Conservation (phyloP, 2,888 invertebrate genomes). For the Acanthacorydalis orientalis region DNA sequence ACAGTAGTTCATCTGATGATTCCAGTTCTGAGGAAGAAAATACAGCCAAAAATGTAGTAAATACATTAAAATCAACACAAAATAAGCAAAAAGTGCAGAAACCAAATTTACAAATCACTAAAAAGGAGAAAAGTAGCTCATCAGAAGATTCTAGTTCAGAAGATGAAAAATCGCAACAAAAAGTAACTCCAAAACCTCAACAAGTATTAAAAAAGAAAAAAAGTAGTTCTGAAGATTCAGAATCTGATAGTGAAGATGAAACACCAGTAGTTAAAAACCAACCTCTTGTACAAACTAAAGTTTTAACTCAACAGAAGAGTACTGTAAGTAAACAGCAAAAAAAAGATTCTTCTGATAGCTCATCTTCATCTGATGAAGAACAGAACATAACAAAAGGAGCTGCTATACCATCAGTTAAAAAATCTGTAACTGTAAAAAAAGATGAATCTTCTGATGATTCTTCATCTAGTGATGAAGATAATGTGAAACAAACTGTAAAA, state of each 20-base stretch:
- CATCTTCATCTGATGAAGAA: constrained; percentile 10
- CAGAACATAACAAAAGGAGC: constrained; percentile 9
- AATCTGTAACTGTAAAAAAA: constrained; percentile 8
- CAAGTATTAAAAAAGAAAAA: constrained; percentile 18
- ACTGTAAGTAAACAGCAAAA: constrained; percentile 8
- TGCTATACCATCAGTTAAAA: constrained; percentile 9
- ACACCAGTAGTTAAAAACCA: constrained; percentile 9
- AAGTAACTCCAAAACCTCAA: constrained; percentile 17
- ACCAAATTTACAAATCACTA: constrained; percentile 1
- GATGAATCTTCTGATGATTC: constrained; percentile 24
- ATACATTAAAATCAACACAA: background rate
- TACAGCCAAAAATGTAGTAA: constrained; percentile 9
- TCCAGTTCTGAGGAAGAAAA: constrained; percentile 5
- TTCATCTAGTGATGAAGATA: constrained; percentile 21
- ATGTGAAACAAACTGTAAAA: constrained; percentile 15
- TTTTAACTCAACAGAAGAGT: constrained; percentile 6
- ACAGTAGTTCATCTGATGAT: constrained; percentile 5
- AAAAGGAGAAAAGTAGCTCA: constrained; percentile 12
- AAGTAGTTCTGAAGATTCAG: constrained; percentile 27
- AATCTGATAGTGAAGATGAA: constrained; percentile 14
- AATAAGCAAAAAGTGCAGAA: too few relatives aligned
- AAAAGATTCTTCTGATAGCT: constrained; percentile 7
- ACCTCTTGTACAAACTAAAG: constrained; percentile 6
- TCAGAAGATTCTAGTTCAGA: constrained; percentile 22
- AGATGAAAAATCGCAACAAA: constrained; percentile 27